A percentile compares a stretch with the other conserved stretches of the same genome.
Conservation (phyloP, 2,797 vertebrate species). For the Lophius americanus region DNA sequence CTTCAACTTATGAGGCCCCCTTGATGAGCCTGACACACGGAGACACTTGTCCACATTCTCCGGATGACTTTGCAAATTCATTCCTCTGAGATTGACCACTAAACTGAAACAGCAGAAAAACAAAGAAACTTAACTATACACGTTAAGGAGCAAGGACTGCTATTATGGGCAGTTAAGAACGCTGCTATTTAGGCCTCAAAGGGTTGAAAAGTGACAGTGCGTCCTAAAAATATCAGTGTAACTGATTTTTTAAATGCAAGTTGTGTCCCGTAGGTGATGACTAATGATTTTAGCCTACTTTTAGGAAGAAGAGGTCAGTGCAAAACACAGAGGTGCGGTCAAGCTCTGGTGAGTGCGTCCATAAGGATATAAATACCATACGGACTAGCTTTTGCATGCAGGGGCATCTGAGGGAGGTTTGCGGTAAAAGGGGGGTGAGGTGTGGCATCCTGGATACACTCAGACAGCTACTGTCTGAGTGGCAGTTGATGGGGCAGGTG, state of each 20-base stretch:
- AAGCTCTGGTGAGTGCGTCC: background rate
- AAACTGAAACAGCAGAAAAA: slow-evolving; percentile 70
- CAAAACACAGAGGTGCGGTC: slow-evolving; percentile 3
- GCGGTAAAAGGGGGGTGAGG: slow-evolving; percentile 33
- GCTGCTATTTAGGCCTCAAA: slow-evolving; percentile 55
- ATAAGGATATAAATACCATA: slow-evolving; percentile 16
- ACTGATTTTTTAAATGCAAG: slow-evolving; percentile 24
- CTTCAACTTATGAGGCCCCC: slow-evolving; percentile 46
- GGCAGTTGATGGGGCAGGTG: slow-evolving; percentile 82
- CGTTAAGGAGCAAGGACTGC: slow-evolving; percentile 62
- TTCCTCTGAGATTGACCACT: slow-evolving; percentile 80
- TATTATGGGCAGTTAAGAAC: slow-evolving; percentile 66
- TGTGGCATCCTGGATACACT: slow-evolving; percentile 49
- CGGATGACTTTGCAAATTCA: slow-evolving; percentile 77
- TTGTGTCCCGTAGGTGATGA: slow-evolving; percentile 15
- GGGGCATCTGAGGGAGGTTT: slow-evolving; percentile 16
- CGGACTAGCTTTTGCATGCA: slow-evolving; percentile 25
- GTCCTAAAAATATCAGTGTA: slow-evolving; percentile 33
- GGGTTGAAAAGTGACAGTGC: slow-evolving; percentile 45
- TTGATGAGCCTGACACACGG: slow-evolving; percentile 58
- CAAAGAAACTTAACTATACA: slow-evolving; percentile 68
- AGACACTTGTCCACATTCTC: slow-evolving; percentile 81
- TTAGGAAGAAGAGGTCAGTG: slow-evolving; percentile 18
- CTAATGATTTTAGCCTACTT: slow-evolving; percentile 34
- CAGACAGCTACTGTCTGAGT: slow-evolving; percentile 62